Evolutionary conservation across 2,888 invertebrate genomes (phyloP).

Genomic region (Drosophila infuscata): DNA sequence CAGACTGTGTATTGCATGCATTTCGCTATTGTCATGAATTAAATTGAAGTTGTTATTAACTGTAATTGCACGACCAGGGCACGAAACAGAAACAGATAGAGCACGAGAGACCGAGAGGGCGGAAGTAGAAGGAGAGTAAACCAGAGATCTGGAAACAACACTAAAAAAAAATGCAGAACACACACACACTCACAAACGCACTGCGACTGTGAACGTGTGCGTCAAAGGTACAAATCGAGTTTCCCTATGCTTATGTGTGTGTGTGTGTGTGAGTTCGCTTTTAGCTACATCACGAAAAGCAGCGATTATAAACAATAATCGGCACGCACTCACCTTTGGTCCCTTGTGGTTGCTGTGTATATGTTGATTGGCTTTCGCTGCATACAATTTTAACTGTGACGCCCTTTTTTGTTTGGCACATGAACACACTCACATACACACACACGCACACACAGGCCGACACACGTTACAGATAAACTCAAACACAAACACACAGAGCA

Average conservation of each 20-base stretch:
- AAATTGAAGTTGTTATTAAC: constrained; percentile 76
- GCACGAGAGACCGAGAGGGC: neutral
- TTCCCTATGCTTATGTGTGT: constrained; percentile 25
- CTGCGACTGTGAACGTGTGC: constrained; percentile 14
- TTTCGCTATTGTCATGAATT: constrained; percentile 59
- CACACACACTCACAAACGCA: constrained; percentile 10
- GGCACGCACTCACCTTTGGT: constrained; percentile 74
- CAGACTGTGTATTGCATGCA: constrained; percentile 46
- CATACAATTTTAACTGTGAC: constrained; percentile 68
- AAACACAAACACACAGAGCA: constrained; percentile 11
- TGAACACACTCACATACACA: constrained; percentile 39
- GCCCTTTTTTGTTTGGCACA: constrained; percentile 74
- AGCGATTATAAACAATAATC: constrained; percentile 67
- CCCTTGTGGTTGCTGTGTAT: constrained; percentile 25
- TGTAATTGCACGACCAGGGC: constrained; percentile 59
- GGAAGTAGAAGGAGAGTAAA: constrained; percentile 9
- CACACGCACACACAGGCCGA: constrained; percentile 9
- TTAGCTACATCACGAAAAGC: constrained; percentile 27
- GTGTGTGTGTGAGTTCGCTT: constrained; percentile 19
- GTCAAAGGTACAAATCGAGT: constrained; percentile 36
- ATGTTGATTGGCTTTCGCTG: constrained; percentile 55
- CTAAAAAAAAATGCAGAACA: constrained; percentile 39
- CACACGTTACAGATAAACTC: constrained; percentile 5
- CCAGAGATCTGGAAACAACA: constrained; percentile 38
- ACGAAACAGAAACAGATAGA: constrained; percentile 9